A percentile compares a stretch with the other conserved stretches of the same genome.
Conservation (phyloP, 2,888 invertebrate species). For the Eilema depressum region DNA sequence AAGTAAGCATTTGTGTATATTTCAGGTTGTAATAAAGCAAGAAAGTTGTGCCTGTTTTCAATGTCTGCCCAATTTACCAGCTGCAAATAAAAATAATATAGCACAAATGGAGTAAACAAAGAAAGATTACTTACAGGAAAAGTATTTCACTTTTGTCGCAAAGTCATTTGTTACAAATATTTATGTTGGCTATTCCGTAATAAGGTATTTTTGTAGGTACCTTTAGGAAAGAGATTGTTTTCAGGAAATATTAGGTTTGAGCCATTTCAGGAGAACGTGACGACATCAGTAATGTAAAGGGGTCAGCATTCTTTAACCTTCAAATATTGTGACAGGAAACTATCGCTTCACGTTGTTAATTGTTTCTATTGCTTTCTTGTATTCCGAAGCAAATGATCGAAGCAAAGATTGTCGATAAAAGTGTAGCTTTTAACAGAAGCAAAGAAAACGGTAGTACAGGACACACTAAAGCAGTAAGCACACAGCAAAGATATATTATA, state of each 20-base stretch:
- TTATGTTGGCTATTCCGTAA: slow-evolving; percentile 28
- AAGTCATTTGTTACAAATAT: slow-evolving; percentile 36
- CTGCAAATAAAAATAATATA: slow-evolving; percentile 44
- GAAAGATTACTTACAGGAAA: slow-evolving; percentile 48
- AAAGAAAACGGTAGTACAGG: not conserved
- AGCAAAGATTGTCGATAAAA: not conserved
- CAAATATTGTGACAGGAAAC: not conserved
- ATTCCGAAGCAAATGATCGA: not conserved
- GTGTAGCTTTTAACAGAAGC: not conserved
- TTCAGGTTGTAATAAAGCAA: slow-evolving; percentile 1
- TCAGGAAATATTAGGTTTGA: slow-evolving; percentile 16
- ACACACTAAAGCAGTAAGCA: too few species aligned
- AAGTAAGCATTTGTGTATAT: slow-evolving; percentile 7
- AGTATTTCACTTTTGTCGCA: slow-evolving; percentile 42
- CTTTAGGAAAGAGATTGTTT: slow-evolving; percentile 24
- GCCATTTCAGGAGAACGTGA: slow-evolving; percentile 7
- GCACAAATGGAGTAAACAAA: slow-evolving; percentile 47
- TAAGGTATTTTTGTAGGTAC: slow-evolving; percentile 14
- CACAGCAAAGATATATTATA: too few species aligned
- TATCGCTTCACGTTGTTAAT: not conserved
- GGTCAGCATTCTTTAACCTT: not conserved
- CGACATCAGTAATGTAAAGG: not conserved
- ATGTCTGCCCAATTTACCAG: slow-evolving; percentile 40
- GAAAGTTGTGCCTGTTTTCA: slow-evolving; percentile 33
- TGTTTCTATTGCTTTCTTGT: too few species aligned